Base-by-base conservation (phyloP, 2,888 invertebrate genomes). In the Diarsia dahlii region DNA sequence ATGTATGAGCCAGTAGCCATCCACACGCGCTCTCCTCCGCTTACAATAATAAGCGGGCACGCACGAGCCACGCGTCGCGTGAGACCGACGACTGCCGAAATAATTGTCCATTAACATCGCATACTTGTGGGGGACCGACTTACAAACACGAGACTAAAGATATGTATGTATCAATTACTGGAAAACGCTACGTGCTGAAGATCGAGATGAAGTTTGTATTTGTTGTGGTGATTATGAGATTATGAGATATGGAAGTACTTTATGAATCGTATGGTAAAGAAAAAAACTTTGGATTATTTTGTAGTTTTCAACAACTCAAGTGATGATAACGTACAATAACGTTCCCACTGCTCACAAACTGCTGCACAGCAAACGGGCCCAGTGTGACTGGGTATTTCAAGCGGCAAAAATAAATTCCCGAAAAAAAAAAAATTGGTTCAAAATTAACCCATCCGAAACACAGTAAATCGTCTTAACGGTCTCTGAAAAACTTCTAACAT, bases 21-120 rank as follows among this genome's bases (percentile, higher is more conserved):
- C 88, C 78, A 92, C 93, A 92, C 92, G 91, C 92, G 92, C 88
- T 93, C 92, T 92, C 91, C 89, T 89, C 91, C 89, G 89, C 87
- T 89, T 91, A 91, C 92, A 94, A 92, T 91, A 91, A 91, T 90
- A 90, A 87, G 89, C 90, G 89, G 87, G 92, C 93, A 92, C 93
- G 95, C 95, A 94, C 95, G 94, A 91, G 95, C 94, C 95, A 95
- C 87, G 87, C 87, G 88, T 84, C 95, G 95, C 95, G 96, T 95
- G 96, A 93, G 95, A 95, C 94, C 95, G 94, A 85, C 94, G 93
- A 91, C 95, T 93, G 95, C 94, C 95, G 94, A 95, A 95, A 96
- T 96, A 95, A 96, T 96, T 95, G 95, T 95, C 95, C 96, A 96
- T 96, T 95, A 95, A 91, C 92, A 93, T 92, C 90, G 88, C 90